Evolutionary conservation across 2,113 vertebrate genomes (phyloP).

Genomic region (Tylochromis polylepis): DNA sequence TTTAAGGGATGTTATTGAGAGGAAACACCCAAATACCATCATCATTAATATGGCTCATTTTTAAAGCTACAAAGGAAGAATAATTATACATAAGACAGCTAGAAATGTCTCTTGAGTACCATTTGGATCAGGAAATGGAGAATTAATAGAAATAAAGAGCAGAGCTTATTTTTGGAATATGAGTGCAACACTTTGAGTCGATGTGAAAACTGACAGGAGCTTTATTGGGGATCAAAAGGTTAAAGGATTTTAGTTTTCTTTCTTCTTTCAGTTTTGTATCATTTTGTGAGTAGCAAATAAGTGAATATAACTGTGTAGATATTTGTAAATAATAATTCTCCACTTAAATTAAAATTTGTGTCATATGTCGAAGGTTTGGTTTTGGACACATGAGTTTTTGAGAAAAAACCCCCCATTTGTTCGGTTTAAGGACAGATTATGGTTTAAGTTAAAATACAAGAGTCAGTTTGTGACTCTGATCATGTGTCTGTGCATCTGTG

Average conservation of each 20-base stretch:
- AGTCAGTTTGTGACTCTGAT: not conserved
- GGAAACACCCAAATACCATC: not conserved
- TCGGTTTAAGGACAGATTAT: rapidly evolving
- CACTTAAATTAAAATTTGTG: not conserved
- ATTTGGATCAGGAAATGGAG: not conserved
- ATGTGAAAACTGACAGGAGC: rapidly evolving
- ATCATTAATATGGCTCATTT: not conserved
- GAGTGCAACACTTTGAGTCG: not conserved
- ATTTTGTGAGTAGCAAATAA: not conserved
- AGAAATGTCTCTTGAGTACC: not conserved
- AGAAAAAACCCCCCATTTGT: too few species aligned
- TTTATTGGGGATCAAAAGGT: not conserved
- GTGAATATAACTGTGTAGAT: not conserved
- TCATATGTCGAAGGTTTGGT: not conserved
- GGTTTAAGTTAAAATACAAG: not conserved
- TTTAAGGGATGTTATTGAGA: not conserved
- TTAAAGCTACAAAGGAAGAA: not conserved
- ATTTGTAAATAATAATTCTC: not conserved
- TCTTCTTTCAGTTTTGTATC: not conserved
- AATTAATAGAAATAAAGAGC: not conserved
- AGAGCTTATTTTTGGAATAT: not conserved
- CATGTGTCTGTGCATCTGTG: not conserved
- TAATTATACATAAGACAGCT: not conserved
- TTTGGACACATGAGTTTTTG: too few species aligned
- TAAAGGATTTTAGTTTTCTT: not conserved